Evolutionary conservation across 1,140 invertebrate species (phyloP).

Genomic region (Scaptomyza graminum): DNA sequence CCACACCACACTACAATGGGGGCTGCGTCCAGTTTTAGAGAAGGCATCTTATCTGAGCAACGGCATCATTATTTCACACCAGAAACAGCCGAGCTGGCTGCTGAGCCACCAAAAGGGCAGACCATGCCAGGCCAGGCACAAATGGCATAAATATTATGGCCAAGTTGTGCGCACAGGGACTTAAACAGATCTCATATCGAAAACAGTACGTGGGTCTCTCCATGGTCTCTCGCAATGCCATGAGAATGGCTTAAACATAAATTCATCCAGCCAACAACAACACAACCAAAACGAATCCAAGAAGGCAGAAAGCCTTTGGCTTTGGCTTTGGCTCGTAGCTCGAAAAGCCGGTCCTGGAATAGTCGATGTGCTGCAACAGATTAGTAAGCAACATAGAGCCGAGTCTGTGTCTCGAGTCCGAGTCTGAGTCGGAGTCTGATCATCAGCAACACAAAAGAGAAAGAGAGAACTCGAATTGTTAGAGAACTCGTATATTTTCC

Average conservation of each 20-base stretch:
- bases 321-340: background rate
- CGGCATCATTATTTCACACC: conserved; percentile 83
- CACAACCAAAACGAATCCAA: background rate
- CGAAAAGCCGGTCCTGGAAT: background rate
- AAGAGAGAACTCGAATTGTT: background rate
- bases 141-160: conserved; percentile 79
- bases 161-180: conserved; percentile 46
- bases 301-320: too few relatives aligned
- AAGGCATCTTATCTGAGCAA: conserved; percentile 77
- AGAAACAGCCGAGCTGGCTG: conserved; percentile 17
- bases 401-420: background rate
- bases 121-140: conserved; percentile 50
- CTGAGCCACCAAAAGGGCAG: conserved; percentile 7
- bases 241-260: background rate
- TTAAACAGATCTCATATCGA: conserved; percentile 3
- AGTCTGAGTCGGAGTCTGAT: background rate
- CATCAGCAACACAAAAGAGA: background rate
- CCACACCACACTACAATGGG: too few relatives aligned
- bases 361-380: conserved; percentile 1
- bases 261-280: background rate
- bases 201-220: background rate
- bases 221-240: background rate
- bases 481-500: background rate
- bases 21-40: conserved; percentile 63
- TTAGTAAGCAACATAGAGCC: background rate